These are phyloP conservation scores for Nymphalis c-album DNA, from an alignment of 2,888 invertebrate species.

Conservation along the genomic window DNA sequence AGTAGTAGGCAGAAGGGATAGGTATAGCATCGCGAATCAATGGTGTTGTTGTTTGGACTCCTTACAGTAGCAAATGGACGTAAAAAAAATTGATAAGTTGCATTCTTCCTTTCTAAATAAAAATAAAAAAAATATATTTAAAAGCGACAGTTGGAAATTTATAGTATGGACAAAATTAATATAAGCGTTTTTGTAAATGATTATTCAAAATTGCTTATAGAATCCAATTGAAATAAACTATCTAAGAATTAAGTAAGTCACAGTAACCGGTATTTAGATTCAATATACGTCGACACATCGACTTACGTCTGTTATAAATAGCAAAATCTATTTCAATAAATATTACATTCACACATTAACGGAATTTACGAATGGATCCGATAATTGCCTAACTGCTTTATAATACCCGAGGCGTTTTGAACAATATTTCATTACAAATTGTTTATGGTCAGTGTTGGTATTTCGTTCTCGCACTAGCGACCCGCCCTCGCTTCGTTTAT, in stretches of 20 bases:
- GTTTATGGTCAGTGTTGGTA: conserved; percentile 28
- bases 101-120: no score
- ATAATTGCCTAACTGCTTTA: conserved; percentile 33
- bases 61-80: no score
- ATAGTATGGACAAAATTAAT: no score
- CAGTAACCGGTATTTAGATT: conserved; percentile 9
- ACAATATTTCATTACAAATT: conserved; percentile 35
- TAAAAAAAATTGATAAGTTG: no score
- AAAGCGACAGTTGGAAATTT: no score
- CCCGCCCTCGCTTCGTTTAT: conserved; percentile 1
- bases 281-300: not conserved
- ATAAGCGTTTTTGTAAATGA: no score
- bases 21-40: no score
- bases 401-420: conserved; percentile 27
- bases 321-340: conserved; percentile 19
- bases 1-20: no score
- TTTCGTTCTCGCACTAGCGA: conserved; percentile 22
- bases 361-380: conserved; percentile 34
- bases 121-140: no score
- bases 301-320: conserved; percentile 10
- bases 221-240: not conserved
- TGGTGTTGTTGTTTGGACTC: no score
- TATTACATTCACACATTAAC: conserved; percentile 32
- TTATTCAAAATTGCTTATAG: no score
- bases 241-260: conserved; percentile 1